phyloP scores from a whole-genome alignment of 2,797 vertebrate genomes.

The Girardinus metallicus region DNA sequence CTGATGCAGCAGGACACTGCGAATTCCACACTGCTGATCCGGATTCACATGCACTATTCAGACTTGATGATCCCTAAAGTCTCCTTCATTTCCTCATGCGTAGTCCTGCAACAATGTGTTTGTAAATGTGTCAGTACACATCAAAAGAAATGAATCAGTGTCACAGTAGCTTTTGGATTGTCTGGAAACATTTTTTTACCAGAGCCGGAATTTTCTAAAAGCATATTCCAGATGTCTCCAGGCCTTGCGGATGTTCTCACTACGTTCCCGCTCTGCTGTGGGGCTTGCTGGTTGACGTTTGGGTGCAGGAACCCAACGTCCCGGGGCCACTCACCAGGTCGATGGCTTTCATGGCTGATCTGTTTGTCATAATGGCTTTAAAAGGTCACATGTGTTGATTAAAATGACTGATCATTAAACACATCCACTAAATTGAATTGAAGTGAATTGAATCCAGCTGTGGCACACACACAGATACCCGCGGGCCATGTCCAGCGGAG shows the following conservation, averaged over 20 bases:
- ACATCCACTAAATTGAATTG: conserved; percentile 36
- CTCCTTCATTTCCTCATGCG: neutral
- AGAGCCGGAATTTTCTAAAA: neutral
- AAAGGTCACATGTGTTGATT: conserved; percentile 80
- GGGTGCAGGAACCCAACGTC: conserved; percentile 34
- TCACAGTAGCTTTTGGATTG: neutral
- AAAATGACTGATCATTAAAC: conserved; percentile 77
- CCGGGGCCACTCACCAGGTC: conserved; percentile 65
- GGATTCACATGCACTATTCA: neutral
- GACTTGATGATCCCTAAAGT: neutral
- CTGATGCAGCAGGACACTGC: neutral
- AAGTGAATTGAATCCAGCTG: conserved; percentile 19
- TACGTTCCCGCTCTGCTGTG: neutral
- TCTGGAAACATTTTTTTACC: neutral
- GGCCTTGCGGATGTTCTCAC: neutral
- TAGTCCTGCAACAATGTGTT: neutral
- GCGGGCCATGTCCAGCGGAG: conserved; percentile 51
- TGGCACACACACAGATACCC: conserved; percentile 12
- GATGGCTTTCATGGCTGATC: conserved; percentile 70
- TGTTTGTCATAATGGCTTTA: conserved; percentile 79
- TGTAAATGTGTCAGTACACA: neutral
- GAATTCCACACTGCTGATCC: neutral
- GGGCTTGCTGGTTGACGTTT: conserved; percentile 15
- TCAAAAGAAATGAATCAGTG: neutral
- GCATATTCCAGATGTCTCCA: neutral